phyloP scores from a whole-genome alignment of 1,140 invertebrate genomes.

The Rhyacophila brunnea region DNA sequence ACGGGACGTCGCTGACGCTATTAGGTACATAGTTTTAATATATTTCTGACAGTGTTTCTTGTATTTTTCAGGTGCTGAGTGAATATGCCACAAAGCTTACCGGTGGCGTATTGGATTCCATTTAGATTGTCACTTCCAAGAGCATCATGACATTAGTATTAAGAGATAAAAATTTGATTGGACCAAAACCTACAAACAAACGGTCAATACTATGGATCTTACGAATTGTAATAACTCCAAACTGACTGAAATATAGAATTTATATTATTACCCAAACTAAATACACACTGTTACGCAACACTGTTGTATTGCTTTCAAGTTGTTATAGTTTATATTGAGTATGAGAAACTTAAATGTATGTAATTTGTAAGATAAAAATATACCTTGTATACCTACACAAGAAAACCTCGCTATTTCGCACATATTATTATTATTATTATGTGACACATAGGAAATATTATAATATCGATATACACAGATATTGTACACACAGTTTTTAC shows the following conservation, averaged over 20 bases:
- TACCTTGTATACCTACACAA: too few species aligned
- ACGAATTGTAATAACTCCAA: too few species aligned
- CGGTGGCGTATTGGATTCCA: conserved; percentile 60
- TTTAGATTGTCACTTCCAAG: conserved; percentile 38
- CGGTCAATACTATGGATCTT: background rate
- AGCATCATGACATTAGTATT: background rate
- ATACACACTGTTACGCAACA: background rate
- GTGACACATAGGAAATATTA: too few species aligned
- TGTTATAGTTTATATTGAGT: too few species aligned
- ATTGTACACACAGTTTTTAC: too few species aligned
- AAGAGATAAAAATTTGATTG: conserved; percentile 4
- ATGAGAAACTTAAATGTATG: too few species aligned
- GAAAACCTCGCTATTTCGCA: too few species aligned
- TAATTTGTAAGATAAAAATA: too few species aligned
- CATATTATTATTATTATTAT: too few species aligned
- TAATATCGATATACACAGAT: too few species aligned
- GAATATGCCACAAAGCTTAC: conserved; percentile 69
- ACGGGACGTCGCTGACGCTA: background rate
- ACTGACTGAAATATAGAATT: background rate
- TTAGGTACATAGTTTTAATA: background rate
- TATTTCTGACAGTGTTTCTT: background rate
- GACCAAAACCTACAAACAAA: conserved; percentile 7
- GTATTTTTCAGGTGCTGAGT: conserved; percentile 59
- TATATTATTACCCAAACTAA: background rate
- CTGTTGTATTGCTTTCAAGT: background rate